Percentiles rank a stretch among this genome's conserved stretches.
Conservation (phyloP, 2,113 vertebrate species). For the Barnardius zonarius region DNA sequence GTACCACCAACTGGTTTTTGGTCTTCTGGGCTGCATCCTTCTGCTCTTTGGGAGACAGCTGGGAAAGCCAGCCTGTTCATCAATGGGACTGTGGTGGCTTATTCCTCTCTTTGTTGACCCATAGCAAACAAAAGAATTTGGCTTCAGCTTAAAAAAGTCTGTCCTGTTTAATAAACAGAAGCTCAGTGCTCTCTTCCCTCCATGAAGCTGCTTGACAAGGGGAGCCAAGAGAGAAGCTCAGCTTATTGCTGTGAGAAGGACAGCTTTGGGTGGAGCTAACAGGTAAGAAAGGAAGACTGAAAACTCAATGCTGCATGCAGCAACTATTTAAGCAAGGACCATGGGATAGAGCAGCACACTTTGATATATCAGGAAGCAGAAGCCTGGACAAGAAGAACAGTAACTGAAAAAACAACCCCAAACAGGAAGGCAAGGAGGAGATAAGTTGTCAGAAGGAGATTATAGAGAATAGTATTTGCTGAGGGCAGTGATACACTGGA, state of each 20-base stretch:
- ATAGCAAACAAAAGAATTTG: not conserved
- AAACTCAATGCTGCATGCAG: not conserved
- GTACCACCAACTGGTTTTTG: not conserved
- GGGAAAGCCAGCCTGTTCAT: not conserved
- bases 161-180: not conserved
- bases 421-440: not conserved
- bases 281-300: not conserved
- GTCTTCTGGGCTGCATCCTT: not conserved
- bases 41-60: not conserved
- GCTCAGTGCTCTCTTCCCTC: not conserved
- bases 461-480: not conserved
- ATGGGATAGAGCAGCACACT: not conserved
- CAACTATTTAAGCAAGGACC: not conserved
- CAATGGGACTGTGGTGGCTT: not conserved
- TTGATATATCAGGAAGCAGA: not conserved
- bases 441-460: not conserved
- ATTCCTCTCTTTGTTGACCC: not conserved
- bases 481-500: not conserved
- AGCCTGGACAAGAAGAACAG: not conserved
- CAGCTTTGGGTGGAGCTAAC: rapidly evolving
- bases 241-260: rapidly evolving
- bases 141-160: not conserved
- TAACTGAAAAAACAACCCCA: not conserved
- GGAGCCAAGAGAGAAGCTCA: not conserved
- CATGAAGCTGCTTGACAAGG: not conserved